phyloP scores from a whole-genome alignment of 1,140 invertebrate genomes.

The Anoplolepis gracilipes region DNA sequence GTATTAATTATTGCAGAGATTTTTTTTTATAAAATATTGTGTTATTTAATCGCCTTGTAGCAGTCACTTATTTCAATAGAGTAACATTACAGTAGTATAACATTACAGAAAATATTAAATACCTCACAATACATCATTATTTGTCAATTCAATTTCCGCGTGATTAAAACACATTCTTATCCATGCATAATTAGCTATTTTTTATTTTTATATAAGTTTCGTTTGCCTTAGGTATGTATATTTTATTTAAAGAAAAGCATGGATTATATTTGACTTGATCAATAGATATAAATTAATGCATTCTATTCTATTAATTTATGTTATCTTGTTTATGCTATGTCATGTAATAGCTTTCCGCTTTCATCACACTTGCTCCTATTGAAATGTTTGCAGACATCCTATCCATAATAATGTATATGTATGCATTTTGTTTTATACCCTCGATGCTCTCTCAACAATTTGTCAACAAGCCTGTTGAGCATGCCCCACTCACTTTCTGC shows the following conservation, averaged over 20 bases:
- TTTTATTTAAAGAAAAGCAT: neutral
- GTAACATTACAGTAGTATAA: no score
- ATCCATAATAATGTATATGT: constrained; percentile 6
- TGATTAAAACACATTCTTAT: constrained; percentile 12
- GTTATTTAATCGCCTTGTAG: neutral
- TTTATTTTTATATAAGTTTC: constrained; percentile 15
- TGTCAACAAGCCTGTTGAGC: constrained; percentile 45
- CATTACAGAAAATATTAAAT: neutral
- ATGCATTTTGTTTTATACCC: constrained; percentile 15
- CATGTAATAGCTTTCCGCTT: constrained; percentile 59
- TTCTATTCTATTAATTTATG: constrained; percentile 1
- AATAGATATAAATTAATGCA: constrained; percentile 30
- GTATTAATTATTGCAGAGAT: no score
- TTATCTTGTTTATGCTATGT: constrained; percentile 9
- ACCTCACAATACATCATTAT: neutral
- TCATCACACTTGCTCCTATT: constrained; percentile 27
- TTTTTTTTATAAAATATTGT: neutral
- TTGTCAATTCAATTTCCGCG: constrained; percentile 23
- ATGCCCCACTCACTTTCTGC: constrained; percentile 53
- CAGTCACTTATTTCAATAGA: neutral
- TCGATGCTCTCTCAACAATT: constrained; percentile 27
- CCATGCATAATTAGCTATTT: neutral
- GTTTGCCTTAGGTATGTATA: neutral
- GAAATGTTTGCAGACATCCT: constrained; percentile 40
- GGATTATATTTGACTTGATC: constrained; percentile 29